Base-by-base conservation (phyloP, 1,140 invertebrate species). In the Drosophila ambigua region DNA sequence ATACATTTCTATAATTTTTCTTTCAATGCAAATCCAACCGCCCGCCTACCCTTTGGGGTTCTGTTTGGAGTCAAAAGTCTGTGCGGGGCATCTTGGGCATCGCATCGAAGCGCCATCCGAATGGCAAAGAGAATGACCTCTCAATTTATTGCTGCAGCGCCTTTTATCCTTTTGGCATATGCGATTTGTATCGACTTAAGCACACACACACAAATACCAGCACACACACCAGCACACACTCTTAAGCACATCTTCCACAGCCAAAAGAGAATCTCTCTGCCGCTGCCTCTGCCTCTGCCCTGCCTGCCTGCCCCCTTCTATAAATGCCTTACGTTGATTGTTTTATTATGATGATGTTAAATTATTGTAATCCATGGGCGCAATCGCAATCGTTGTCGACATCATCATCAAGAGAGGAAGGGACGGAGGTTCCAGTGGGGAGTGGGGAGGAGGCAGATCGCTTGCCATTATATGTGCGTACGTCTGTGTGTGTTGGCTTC, bases 311-410 rank as follows among this genome's bases (percentile, higher is more conserved):
- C 8, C 7, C 41, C 57, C 62, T 49, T 53, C 63, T 59, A 35
- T 79, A 83, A 79, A 79, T 75, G 78, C 82, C 74, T 69, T 63
- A 88, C 90, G 85, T 91, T 91, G 90, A 91, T 91, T 91, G 90
- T 91, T 91, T 91, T 91, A 91, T 91, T 91, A 91, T 91, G 90
- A 91, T 91, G 90, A 91, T 91, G 90, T 91, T 91, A 91, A 91
- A 91, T 91, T 91, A 91, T 91, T 91, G 82, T 91, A 91, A 91
- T 91, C 90, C 90, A 81, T 63, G 62, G 72, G 78, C 79, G 83
- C 83, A 90, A 90, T 90, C 88, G 80, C 84, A 89, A 89, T 89
- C 84, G 84, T 83, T 88, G 84, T 89, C 84, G 84, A 84, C 84
- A 84, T 88, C 85, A 89, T 84, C 84, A 84, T 77, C 80, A 72